Percentiles rank a stretch among this genome's conserved stretches.
Conservation (phyloP, 2,797 vertebrate species). For the Cryptoblepharus egeriae region DNA sequence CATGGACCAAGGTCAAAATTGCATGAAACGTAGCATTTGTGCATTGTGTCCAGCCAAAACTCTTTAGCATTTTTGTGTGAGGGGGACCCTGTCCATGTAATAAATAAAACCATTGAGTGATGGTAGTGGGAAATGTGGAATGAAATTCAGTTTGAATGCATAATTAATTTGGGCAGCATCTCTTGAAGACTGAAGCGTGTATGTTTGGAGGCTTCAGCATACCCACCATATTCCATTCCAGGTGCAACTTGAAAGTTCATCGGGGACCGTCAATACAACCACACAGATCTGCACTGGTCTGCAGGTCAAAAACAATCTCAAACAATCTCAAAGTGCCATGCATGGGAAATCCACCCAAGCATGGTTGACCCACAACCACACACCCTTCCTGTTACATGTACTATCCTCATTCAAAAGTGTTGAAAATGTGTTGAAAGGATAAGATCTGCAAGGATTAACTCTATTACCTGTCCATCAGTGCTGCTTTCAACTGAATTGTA, state of each 20-base stretch:
- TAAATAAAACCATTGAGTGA: constrained; percentile 11
- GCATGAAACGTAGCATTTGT: constrained; percentile 16
- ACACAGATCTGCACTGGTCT: background rate
- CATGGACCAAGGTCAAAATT: background rate
- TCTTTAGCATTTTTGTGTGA: constrained; percentile 1
- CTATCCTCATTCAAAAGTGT: no score
- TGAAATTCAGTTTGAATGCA: background rate
- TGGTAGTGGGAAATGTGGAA: background rate
- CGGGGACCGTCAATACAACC: background rate
- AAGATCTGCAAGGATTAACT: rapidly evolving
- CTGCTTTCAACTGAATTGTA: constrained; percentile 46
- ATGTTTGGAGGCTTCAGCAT: background rate
- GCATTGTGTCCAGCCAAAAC: background rate
- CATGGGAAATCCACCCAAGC: background rate
- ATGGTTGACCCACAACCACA: background rate
- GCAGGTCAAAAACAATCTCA: background rate
- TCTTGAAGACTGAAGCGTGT: background rate
- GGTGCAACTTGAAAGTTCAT: background rate
- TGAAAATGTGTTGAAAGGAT: background rate
- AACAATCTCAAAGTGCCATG: no score
- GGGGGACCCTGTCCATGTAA: background rate
- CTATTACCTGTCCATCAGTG: constrained; percentile 61
- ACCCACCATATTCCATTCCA: background rate
- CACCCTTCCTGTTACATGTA: no score
- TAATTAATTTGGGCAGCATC: background rate